A percentile compares a stretch with the other conserved stretches of the same genome.
Evolutionary conservation across 1,140 invertebrate species (phyloP).

Genomic region (Danaus plexippus): DNA sequence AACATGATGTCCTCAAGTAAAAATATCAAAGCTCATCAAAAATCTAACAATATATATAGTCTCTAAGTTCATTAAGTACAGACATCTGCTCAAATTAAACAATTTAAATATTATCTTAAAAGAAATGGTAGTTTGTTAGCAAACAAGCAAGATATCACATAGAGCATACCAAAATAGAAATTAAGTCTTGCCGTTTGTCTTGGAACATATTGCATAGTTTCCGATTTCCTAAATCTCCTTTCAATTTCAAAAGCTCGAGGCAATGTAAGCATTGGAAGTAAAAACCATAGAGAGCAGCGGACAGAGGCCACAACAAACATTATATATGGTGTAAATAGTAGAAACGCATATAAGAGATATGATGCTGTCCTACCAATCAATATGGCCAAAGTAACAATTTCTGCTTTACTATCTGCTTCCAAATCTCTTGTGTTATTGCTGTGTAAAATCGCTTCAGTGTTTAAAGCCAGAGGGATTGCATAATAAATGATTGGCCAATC

Average conservation of each 20-base stretch:
- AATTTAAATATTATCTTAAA: constrained; percentile 34
- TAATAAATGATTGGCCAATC: constrained; percentile 92
- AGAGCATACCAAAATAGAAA: constrained; percentile 91
- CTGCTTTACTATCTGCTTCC: constrained; percentile 86
- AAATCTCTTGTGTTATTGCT: constrained; percentile 95
- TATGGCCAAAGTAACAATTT: constrained; percentile 94
- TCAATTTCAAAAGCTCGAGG: constrained; percentile 92
- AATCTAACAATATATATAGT: no score
- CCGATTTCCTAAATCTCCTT: constrained; percentile 85
- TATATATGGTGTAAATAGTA: constrained; percentile 93
- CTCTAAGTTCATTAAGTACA: no score
- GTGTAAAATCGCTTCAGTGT: constrained; percentile 95
- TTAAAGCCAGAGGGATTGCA: constrained; percentile 92
- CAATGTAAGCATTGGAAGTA: constrained; percentile 89
- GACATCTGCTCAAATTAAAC: neutral
- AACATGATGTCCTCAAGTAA: no score
- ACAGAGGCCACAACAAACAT: constrained; percentile 87
- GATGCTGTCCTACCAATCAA: constrained; percentile 92
- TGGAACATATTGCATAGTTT: constrained; percentile 85
- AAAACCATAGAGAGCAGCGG: constrained; percentile 89
- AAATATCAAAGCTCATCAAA: no score
- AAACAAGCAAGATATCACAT: constrained; percentile 84
- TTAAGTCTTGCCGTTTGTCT: constrained; percentile 92
- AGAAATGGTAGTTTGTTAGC: constrained; percentile 73
- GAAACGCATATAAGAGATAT: constrained; percentile 90